phyloP scores from a whole-genome alignment of 2,888 invertebrate genomes.

The Disparrhopalites patrizii region DNA sequence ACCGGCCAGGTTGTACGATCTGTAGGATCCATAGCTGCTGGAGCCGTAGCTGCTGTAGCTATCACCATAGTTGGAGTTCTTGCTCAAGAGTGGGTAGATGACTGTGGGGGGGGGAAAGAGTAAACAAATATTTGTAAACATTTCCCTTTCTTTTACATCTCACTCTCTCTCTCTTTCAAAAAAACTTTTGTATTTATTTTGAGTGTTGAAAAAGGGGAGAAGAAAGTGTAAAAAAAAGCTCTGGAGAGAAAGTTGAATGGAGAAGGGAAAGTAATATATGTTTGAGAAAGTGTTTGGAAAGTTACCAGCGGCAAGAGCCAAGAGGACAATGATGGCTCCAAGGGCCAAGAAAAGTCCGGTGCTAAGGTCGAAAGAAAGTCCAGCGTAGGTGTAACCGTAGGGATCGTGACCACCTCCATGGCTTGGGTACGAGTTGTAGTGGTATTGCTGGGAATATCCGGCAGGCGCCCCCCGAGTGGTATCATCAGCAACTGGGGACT shows the following conservation, averaged over 20 bases:
- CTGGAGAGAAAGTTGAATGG: not conserved
- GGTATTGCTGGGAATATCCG: constrained; percentile 48
- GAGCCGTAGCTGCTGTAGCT: constrained; percentile 42
- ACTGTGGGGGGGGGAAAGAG: constrained; percentile 30
- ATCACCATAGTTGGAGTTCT: constrained; percentile 47
- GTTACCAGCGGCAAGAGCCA: constrained; percentile 48
- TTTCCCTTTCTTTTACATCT: too few species aligned
- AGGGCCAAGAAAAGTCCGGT: constrained; percentile 49
- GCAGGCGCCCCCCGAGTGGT: constrained; percentile 40
- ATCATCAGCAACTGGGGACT: constrained; percentile 41
- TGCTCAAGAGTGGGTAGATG: constrained; percentile 49
- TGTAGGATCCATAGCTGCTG: constrained; percentile 46
- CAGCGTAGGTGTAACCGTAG: constrained; percentile 49
- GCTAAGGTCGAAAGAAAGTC: constrained; percentile 48
- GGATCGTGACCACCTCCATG: constrained; percentile 44
- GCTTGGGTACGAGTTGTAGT: constrained; percentile 47
- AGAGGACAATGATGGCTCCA: constrained; percentile 49
- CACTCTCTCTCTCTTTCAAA: too few species aligned
- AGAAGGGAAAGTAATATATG: not conserved
- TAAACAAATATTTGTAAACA: too few species aligned
- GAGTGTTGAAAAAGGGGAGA: not conserved
- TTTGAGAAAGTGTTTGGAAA: too few species aligned
- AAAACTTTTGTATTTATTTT: too few species aligned
- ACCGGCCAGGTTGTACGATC: constrained; percentile 48
- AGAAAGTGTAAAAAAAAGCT: not conserved